Conservation (phyloP, 2,797 vertebrate species). For the Galaxias olidus region DNA sequence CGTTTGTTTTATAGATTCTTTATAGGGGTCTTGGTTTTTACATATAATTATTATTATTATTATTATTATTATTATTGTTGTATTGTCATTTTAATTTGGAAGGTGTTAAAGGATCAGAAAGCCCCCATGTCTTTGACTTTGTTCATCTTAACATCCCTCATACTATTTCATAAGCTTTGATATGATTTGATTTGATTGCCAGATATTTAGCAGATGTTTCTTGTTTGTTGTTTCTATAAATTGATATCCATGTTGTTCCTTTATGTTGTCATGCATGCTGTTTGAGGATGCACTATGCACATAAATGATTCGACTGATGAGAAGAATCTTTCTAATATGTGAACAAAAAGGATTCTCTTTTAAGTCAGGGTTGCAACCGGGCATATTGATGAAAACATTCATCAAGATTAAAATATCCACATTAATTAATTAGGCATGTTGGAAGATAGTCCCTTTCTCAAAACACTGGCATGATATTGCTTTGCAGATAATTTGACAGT, state of each 20-base stretch:
- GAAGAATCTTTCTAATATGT: too few species aligned
- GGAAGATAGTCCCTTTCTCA: background rate
- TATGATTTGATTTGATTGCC: background rate
- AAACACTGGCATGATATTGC: conserved; percentile 32
- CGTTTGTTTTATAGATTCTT: too few species aligned
- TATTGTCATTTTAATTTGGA: background rate
- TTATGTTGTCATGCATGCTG: conserved; percentile 55
- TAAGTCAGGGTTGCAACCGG: too few species aligned
- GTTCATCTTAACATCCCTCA: background rate
- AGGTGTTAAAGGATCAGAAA: too few species aligned
- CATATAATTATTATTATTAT: background rate
- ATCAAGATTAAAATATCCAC: too few species aligned
- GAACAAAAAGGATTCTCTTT: too few species aligned
- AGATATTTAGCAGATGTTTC: conserved; percentile 16
- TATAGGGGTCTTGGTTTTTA: too few species aligned
- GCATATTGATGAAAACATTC: too few species aligned
- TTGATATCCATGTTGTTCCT: conserved; percentile 32
- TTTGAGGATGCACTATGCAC: conserved; percentile 30
- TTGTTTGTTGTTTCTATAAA: conserved; percentile 22
- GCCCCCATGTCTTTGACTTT: background rate
- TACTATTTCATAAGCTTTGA: background rate
- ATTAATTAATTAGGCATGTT: too few species aligned
- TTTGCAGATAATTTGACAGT: conserved; percentile 17
- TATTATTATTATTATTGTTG: conserved; percentile 11
- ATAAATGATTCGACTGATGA: too few species aligned